These are phyloP conservation scores for Tenthredo scrophulariae DNA, from an alignment of 2,888 invertebrate species.

Conservation along the genomic window DNA sequence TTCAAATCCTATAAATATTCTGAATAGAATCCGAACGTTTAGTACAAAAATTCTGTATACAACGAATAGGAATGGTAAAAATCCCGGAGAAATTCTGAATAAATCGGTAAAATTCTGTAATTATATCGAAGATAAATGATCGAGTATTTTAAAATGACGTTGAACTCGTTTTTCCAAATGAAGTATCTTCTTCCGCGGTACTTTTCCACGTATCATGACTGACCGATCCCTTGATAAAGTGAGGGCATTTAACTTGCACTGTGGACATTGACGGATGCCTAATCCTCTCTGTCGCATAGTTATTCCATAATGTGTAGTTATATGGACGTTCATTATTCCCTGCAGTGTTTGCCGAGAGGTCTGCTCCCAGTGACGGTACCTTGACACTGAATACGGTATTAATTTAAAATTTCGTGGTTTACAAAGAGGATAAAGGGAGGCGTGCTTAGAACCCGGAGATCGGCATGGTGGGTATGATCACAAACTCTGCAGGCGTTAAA, in stretches of 20 bases:
- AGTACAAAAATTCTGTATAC: too few species aligned
- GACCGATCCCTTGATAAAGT: too few species aligned
- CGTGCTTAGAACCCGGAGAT: too few species aligned
- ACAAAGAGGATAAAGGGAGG: background rate
- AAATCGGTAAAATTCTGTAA: too few species aligned
- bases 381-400: constrained; percentile 17
- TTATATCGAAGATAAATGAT: too few species aligned
- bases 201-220: too few species aligned
- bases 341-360: constrained; percentile 19
- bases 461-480: background rate
- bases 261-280: constrained; percentile 28
- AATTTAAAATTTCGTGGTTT: constrained; percentile 21
- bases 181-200: too few species aligned
- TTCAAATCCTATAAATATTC: background rate
- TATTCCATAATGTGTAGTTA: background rate
- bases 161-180: too few species aligned
- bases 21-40: background rate
- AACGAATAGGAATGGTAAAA: background rate
- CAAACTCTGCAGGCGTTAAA: constrained; percentile 61
- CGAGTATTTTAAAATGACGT: too few species aligned
- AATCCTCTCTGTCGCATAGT: background rate
- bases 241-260: too few species aligned
- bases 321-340: background rate
- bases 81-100: too few species aligned
- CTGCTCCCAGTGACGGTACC: background rate